Evolutionary conservation across 2,888 invertebrate genomes (phyloP).

Genomic region (Alloscopus bannaensis): DNA sequence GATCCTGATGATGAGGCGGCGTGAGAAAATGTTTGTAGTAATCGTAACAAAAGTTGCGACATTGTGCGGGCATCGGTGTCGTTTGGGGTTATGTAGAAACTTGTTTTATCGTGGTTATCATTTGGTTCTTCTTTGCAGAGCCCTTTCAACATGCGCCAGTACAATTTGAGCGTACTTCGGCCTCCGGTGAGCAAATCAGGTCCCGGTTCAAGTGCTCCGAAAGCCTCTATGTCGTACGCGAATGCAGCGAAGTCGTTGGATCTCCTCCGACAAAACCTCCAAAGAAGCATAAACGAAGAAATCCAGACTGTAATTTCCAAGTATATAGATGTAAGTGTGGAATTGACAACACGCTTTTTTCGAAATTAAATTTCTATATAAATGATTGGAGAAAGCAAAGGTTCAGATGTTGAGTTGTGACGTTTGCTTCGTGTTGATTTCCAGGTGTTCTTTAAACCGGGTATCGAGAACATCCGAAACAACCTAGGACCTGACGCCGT

Average conservation of each 20-base stretch:
- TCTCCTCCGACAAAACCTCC: slow-evolving; percentile 84
- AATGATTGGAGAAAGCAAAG: background rate
- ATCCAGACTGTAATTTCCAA: slow-evolving; percentile 86
- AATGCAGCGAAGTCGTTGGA: slow-evolving; percentile 85
- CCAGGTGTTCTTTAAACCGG: slow-evolving; percentile 88
- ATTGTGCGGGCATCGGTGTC: too few relatives aligned
- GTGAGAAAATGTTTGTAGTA: background rate
- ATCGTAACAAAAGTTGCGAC: too few relatives aligned
- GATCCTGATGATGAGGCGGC: too few relatives aligned
- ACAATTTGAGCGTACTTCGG: slow-evolving; percentile 82
- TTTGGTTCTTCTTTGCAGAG: slow-evolving; percentile 76
- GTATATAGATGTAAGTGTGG: slow-evolving; percentile 82
- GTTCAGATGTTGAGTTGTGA: background rate
- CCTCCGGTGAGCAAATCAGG: slow-evolving; percentile 72
- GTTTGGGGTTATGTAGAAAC: background rate
- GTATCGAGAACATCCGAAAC: slow-evolving; percentile 84
- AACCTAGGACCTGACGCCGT: slow-evolving; percentile 86
- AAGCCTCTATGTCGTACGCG: slow-evolving; percentile 75
- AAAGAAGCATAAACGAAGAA: slow-evolving; percentile 86
- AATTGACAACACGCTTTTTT: background rate
- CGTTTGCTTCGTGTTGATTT: slow-evolving; percentile 74
- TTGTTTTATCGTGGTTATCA: background rate
- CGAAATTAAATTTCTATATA: too few relatives aligned
- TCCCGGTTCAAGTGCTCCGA: slow-evolving; percentile 69
- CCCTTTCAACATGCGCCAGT: slow-evolving; percentile 83